These are phyloP conservation scores for Drosophila sulfurigaster DNA, from an alignment of 1,140 invertebrate species.

Conservation along the genomic window DNA sequence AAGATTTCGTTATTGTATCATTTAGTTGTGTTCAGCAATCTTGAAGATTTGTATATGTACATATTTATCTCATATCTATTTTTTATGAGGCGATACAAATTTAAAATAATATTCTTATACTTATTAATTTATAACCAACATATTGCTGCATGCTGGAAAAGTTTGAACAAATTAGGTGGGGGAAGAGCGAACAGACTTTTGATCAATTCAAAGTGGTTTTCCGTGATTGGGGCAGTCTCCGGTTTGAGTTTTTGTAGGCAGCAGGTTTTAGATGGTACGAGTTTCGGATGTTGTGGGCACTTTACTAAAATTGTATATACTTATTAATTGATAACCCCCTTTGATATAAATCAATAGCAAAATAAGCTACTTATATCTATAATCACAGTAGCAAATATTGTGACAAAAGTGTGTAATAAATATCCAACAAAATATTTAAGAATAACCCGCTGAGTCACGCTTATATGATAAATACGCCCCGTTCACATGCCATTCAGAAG, in stretches of 20 bases:
- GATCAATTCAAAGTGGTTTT: not conserved
- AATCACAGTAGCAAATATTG: not conserved
- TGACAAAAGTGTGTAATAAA: not conserved
- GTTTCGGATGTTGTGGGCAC: conserved; percentile 18
- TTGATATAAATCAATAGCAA: conserved; percentile 8
- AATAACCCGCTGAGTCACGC: conserved; percentile 37
- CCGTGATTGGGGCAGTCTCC: not conserved
- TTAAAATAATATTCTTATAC: conserved; percentile 2
- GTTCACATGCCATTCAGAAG: conserved; percentile 29
- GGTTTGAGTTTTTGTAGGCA: not conserved
- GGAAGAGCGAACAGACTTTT: not conserved
- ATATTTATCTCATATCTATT: not conserved
- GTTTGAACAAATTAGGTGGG: conserved; percentile 5
- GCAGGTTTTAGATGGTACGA: conserved; percentile 18
- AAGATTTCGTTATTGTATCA: conserved; percentile 3
- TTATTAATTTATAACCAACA: conserved; percentile 10
- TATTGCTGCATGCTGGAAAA: conserved; percentile 25
- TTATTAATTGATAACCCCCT: conserved; percentile 27
- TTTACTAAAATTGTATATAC: conserved; percentile 30
- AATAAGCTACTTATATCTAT: conserved; percentile 14
- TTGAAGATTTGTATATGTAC: not conserved
- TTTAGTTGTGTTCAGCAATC: conserved; percentile 11
- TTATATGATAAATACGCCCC: conserved; percentile 48
- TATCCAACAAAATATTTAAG: conserved; percentile 7
- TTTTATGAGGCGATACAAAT: not conserved